These are phyloP conservation scores for Procambarus virginalis DNA, from an alignment of 1,140 invertebrate species.

Conservation along the genomic window DNA sequence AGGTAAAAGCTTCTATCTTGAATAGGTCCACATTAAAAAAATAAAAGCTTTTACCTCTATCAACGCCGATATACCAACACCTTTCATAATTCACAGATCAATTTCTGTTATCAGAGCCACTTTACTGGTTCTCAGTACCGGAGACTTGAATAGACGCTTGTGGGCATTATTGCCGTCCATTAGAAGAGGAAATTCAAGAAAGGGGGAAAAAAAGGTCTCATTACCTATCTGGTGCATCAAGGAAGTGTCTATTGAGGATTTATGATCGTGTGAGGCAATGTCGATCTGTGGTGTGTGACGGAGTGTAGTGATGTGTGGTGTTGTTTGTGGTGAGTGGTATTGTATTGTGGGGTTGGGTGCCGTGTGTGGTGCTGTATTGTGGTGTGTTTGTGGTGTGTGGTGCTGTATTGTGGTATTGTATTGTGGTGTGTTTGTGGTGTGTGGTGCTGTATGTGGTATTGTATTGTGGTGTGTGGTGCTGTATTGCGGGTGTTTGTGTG, in stretches of 20 bases:
- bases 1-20: not conserved
- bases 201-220: not conserved
- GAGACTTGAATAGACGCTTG: not conserved
- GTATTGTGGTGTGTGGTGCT: not conserved
- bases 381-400: not conserved
- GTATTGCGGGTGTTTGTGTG: not conserved
- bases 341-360: no score
- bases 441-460: no score
- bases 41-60: conserved; percentile 5
- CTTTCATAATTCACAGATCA: conserved; percentile 16
- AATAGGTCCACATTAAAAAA: not conserved
- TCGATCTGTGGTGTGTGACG: not conserved
- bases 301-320: not conserved
- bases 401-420: not conserved
- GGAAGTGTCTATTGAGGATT: no score
- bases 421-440: no score
- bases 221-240: not conserved
- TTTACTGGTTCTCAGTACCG: not conserved
- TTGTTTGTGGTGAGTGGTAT: not conserved
- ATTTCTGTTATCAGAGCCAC: conserved; percentile 10
- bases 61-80: conserved; percentile 9
- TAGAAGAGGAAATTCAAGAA: not conserved
- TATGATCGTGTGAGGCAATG: not conserved
- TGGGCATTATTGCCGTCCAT: not conserved
- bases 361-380: not conserved